phyloP scores from a whole-genome alignment of 30 jellyfish, hydroid and myxozoan genomes.

The Morbakka virulenta region DNA sequence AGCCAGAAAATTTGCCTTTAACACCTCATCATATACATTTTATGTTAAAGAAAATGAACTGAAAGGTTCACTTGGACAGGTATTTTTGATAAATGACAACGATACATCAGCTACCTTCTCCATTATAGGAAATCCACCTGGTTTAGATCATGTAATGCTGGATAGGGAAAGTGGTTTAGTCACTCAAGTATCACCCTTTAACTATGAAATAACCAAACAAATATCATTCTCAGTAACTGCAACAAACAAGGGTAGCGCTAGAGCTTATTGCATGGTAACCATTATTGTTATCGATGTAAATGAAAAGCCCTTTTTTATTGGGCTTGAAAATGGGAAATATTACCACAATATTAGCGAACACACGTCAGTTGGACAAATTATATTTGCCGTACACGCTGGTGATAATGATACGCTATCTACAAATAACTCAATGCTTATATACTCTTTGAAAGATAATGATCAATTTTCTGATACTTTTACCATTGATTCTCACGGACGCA shows the following conservation, averaged over 20 bases:
- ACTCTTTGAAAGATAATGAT: slow-evolving; percentile 30
- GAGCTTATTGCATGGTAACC: slow-evolving; percentile 66
- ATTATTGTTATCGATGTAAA: slow-evolving; percentile 67
- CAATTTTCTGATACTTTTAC: slow-evolving; percentile 33
- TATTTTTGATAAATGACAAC: too few species aligned
- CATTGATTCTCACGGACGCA: slow-evolving; percentile 64
- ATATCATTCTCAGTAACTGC: slow-evolving; percentile 78
- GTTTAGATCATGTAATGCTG: slow-evolving; percentile 46
- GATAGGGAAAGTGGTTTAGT: too few species aligned
- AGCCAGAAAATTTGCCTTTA: slow-evolving; percentile 3
- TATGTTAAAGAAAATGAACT: slow-evolving; percentile 23
- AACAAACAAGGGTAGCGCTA: slow-evolving; percentile 52
- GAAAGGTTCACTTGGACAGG: slow-evolving; percentile 16
- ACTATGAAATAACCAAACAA: slow-evolving; percentile 58
- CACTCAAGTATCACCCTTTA: too few species aligned
- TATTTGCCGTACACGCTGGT: slow-evolving; percentile 55
- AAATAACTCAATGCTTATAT: slow-evolving; percentile 52
- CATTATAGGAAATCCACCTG: slow-evolving; percentile 57
- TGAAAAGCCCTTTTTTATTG: slow-evolving; percentile 68
- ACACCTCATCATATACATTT: slow-evolving; percentile 27
- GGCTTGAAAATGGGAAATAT: slow-evolving; percentile 27
- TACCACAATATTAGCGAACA: slow-evolving; percentile 59
- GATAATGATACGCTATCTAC: slow-evolving; percentile 67
- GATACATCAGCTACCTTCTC: slow-evolving; percentile 55
- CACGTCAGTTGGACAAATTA: slow-evolving; percentile 50